Percentiles rank a stretch among this genome's conserved stretches.
Evolutionary conservation across 2,888 invertebrate genomes (phyloP).

Genomic region (Hydrotaea diabolus): DNA sequence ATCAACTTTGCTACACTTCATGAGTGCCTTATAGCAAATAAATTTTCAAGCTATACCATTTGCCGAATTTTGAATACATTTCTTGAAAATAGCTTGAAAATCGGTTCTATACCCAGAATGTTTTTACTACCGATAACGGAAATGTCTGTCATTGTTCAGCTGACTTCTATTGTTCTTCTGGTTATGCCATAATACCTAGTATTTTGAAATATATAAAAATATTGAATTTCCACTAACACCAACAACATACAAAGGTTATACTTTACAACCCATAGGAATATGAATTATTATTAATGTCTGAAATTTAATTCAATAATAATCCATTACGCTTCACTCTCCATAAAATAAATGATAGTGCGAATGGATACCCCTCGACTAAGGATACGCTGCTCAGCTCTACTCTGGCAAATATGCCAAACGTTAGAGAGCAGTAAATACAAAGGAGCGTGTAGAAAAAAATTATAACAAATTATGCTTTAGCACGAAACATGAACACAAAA

Average conservation of each 20-base stretch:
- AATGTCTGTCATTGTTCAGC: neutral
- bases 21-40: too few relatives aligned
- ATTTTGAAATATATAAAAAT: neutral
- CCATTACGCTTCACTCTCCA: conserved; percentile 7
- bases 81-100: too few relatives aligned
- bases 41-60: too few relatives aligned
- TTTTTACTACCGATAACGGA: too few relatives aligned
- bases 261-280: neutral
- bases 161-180: neutral
- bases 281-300: conserved; percentile 25
- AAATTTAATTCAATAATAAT: conserved; percentile 2
- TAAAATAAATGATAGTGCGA: conserved; percentile 7
- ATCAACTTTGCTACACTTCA: too few relatives aligned
- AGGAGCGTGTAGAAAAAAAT: conserved; percentile 9
- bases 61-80: too few relatives aligned
- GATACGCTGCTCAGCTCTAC: neutral
- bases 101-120: too few relatives aligned
- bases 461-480: conserved; percentile 67
- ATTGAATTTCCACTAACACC: conserved; percentile 14
- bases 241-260: neutral
- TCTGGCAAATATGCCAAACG: conserved; percentile 46
- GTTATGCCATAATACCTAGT: neutral
- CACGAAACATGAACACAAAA: conserved; percentile 62
- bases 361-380: neutral
- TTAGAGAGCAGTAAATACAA: conserved; percentile 47